Conservation (phyloP, 2,113 vertebrate genomes). For the Riparia riparia region DNA sequence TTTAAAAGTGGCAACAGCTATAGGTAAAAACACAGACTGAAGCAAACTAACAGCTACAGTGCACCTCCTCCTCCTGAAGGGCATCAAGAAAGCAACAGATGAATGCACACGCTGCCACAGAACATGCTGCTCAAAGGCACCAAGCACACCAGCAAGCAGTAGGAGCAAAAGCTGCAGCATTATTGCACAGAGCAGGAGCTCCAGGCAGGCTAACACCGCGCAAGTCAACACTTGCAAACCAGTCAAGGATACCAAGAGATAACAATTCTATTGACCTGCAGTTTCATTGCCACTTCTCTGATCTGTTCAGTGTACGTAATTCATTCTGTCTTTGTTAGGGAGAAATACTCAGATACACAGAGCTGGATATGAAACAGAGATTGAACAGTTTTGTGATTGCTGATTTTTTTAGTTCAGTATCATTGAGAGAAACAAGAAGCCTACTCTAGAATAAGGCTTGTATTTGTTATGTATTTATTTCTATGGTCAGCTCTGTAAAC, state of each 20-base stretch:
- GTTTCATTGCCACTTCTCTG: neutral
- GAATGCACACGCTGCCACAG: neutral
- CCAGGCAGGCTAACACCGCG: neutral
- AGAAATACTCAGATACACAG: neutral
- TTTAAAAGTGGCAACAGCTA: neutral
- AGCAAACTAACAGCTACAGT: neutral
- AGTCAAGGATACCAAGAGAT: neutral
- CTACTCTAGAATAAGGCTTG: neutral
- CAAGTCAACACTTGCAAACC: neutral
- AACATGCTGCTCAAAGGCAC: neutral
- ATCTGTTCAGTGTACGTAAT: neutral
- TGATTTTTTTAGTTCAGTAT: neutral
- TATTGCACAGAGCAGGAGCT: neutral
- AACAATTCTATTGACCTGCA: neutral
- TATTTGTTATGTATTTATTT: neutral
- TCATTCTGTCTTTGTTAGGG: neutral
- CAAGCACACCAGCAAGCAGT: rapidly evolving
- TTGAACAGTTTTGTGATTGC: neutral
- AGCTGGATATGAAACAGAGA: neutral
- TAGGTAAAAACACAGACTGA: neutral
- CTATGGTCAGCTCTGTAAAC: neutral
- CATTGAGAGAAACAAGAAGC: neutral
- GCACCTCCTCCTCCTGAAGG: neutral
- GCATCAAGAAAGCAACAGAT: neutral
- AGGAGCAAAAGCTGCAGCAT: neutral